phyloP scores from a whole-genome alignment of 2,888 invertebrate species.

The Celastrina argiolus region DNA sequence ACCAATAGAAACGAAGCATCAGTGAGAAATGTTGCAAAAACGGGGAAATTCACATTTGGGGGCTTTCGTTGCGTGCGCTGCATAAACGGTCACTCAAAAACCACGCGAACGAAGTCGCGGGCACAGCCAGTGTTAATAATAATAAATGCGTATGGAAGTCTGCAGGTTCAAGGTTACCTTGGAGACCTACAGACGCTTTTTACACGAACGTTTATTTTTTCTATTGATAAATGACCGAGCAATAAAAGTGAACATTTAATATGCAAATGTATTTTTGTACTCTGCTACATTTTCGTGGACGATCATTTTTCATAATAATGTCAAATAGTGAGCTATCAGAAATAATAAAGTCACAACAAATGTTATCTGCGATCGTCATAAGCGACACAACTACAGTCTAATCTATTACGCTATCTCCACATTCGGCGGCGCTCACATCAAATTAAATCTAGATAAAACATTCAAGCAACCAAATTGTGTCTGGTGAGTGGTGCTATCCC shows the following conservation, averaged over 20 bases:
- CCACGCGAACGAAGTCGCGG: too few relatives aligned
- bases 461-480: neutral
- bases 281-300: neutral
- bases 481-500: too few relatives aligned
- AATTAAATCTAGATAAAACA: constrained; percentile 12
- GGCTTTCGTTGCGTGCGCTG: too few relatives aligned
- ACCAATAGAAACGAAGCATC: too few relatives aligned
- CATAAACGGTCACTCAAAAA: too few relatives aligned
- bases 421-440: constrained; percentile 27
- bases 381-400: constrained; percentile 36
- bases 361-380: constrained; percentile 26
- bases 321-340: constrained; percentile 9
- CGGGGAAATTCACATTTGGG: too few relatives aligned
- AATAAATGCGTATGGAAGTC: neutral
- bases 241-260: neutral
- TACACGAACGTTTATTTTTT: neutral
- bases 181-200: neutral
- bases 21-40: too few relatives aligned
- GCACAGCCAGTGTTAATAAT: too few relatives aligned
- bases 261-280: neutral
- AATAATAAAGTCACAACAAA: constrained; percentile 21
- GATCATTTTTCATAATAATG: constrained; percentile 10
- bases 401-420: constrained; percentile 32
- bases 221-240: neutral
- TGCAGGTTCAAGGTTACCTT: neutral